Evolutionary conservation across 2,113 vertebrate genomes (phyloP), one percentile per base, ranked within the genome.

Genomic region (Phalacrocorax brasilianus): DNA sequence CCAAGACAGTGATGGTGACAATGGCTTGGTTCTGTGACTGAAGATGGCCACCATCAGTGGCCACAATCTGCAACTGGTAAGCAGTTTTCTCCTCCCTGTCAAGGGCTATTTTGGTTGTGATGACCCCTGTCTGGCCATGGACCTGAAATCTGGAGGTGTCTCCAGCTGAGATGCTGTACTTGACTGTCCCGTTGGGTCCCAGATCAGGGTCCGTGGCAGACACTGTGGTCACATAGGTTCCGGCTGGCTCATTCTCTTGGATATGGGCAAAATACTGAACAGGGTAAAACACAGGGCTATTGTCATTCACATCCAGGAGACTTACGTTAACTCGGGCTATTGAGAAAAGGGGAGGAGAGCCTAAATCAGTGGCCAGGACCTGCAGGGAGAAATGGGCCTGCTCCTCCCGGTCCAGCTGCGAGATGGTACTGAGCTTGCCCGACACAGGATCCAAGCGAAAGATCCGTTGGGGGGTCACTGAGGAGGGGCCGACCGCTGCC

Each of bases 181-280:
- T 99, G 15, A 99, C 95, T 0, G 99, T 99, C 91, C 99, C 99
- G 13, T 99, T 99, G 77, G 96, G 95, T 28, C 99, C 99, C 89
- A 99, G 93, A 68, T 99, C 99, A 1, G 99, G 99, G 87, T 99
- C 99, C 2, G 98, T 98, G 89, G 99, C 99, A 75, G 98, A 99
- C 75, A 99, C 98, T 0, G 98, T 98, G 66, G 98, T 98, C 87
- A 99, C 98, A 16, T 98, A 99, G 87, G 98, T 99, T 27, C 98
- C 99, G 0, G 98, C 97, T 12, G 99, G 99, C 91, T 99, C 99
- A 9, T 99, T 99, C 95, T 99, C 99, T 83, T 99, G 99, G 40
- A 99, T 98, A 22, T 98, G 99, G 72, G 99, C 99, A 96, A 99
- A 99, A 96, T 99, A 99, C 83, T 99, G 99, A 83, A 99, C 73